These are phyloP conservation scores for Heliconius himera DNA, from an alignment of 1,140 invertebrate genomes.

Conservation along the genomic window DNA sequence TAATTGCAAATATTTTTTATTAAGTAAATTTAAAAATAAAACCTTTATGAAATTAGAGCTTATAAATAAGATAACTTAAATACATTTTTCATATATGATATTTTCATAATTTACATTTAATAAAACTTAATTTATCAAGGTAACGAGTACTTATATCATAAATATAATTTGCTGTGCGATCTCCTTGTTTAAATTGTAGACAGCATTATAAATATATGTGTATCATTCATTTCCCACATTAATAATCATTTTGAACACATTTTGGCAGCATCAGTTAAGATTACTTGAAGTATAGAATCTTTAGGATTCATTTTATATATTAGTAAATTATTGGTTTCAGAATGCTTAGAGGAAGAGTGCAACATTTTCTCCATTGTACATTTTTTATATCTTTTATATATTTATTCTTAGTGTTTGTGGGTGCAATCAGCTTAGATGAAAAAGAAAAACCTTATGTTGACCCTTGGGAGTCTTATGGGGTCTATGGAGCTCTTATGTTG, in stretches of 20 bases:
- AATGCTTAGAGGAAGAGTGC: slow-evolving; percentile 76
- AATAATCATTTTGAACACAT: neutral
- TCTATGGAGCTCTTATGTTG: slow-evolving; percentile 86
- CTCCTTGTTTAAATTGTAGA: no score
- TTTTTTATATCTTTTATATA: slow-evolving; percentile 89
- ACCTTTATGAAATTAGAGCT: neutral
- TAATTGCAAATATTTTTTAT: slow-evolving; percentile 4
- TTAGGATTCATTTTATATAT: neutral
- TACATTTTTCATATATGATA: neutral
- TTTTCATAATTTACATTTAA: slow-evolving; percentile 6
- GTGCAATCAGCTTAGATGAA: slow-evolving; percentile 87
- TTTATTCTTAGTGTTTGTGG: slow-evolving; percentile 89
- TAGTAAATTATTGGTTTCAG: slow-evolving; percentile 58
- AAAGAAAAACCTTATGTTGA: slow-evolving; percentile 85
- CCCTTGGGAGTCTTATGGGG: slow-evolving; percentile 91
- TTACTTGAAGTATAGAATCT: neutral
- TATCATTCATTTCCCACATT: neutral
- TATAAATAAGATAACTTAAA: neutral
- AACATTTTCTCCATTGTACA: slow-evolving; percentile 87
- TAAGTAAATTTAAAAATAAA: neutral
- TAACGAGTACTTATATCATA: neutral
- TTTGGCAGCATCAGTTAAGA: neutral
- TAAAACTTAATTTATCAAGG: neutral
- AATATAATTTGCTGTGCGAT: neutral
- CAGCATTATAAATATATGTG: no score